Conservation (phyloP, 1,140 invertebrate genomes). For the Doryteuthis pealeii region DNA sequence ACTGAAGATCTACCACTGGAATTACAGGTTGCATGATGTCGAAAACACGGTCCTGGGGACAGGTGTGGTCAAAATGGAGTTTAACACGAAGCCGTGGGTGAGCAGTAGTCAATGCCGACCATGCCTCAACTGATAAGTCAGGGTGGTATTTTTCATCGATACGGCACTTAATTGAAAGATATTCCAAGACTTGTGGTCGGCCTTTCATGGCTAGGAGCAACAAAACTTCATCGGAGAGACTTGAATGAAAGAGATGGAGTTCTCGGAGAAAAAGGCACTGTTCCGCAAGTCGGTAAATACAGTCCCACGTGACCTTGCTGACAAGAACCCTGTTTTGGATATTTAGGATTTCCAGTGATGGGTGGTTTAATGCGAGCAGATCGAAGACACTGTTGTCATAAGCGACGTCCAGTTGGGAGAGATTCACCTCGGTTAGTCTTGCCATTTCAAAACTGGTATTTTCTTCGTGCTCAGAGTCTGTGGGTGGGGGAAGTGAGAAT, state of each 20-base stretch:
- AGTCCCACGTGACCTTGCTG: constrained; percentile 37
- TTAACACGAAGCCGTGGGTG: constrained; percentile 41
- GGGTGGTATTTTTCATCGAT: constrained; percentile 43
- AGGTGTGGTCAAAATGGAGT: constrained; percentile 50
- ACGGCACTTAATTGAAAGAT: constrained; percentile 40
- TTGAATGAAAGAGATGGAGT: constrained; percentile 39
- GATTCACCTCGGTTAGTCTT: constrained; percentile 35
- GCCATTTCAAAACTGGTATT: not conserved
- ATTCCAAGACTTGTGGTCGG: constrained; percentile 25
- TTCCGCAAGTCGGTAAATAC: constrained; percentile 31
- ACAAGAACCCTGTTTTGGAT: constrained; percentile 47
- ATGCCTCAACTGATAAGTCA: constrained; percentile 37
- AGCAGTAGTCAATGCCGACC: constrained; percentile 30
- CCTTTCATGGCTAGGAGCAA: constrained; percentile 31
- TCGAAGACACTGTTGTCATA: constrained; percentile 43
- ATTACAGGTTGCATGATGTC: constrained; percentile 49
- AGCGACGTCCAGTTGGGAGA: constrained; percentile 38
- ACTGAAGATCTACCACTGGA: constrained; percentile 40
- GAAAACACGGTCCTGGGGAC: constrained; percentile 35
- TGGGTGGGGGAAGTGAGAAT: constrained; percentile 23
- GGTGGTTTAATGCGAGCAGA: constrained; percentile 40
- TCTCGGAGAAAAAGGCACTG: constrained; percentile 40
- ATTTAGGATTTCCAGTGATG: constrained; percentile 42
- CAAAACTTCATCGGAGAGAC: constrained; percentile 45
- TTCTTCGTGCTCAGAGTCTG: not conserved